phyloP scores from a whole-genome alignment of 2,888 invertebrate genomes.

The Caenorhabditis angaria region DNA sequence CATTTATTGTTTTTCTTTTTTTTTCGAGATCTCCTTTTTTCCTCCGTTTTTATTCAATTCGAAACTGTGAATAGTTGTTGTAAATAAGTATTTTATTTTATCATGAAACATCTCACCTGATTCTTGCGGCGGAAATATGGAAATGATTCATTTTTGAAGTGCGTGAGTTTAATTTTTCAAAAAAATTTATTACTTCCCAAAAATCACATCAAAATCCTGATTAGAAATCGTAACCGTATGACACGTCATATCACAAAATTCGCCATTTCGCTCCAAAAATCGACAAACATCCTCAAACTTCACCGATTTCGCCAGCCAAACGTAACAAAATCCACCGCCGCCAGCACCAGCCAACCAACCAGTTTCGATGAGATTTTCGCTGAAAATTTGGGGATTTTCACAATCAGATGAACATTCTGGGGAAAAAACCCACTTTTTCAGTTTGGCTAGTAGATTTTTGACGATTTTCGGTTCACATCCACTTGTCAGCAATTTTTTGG shows the following conservation, averaged over 20 bases:
- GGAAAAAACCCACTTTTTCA: conserved; percentile 18
- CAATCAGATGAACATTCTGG: not conserved
- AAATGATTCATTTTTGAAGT: too few relatives aligned
- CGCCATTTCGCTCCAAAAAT: not conserved
- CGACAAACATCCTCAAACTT: conserved; percentile 16
- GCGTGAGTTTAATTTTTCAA: too few relatives aligned
- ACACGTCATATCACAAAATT: conserved; percentile 26
- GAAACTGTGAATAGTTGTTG: too few relatives aligned
- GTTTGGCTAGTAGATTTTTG: conserved; percentile 36
- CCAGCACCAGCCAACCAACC: conserved; percentile 65
- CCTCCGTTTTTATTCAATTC: too few relatives aligned
- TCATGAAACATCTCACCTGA: too few relatives aligned
- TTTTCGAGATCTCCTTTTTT: too few relatives aligned
- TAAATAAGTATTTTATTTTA: too few relatives aligned
- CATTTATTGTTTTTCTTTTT: too few relatives aligned
- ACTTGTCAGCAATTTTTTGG: conserved; percentile 58
- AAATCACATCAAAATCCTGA: not conserved
- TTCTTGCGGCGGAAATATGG: too few relatives aligned
- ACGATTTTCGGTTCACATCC: conserved; percentile 58
- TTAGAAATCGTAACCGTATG: conserved; percentile 6
- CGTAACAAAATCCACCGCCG: conserved; percentile 54
- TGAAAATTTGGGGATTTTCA: conserved; percentile 14
- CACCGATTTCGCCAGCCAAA: conserved; percentile 40
- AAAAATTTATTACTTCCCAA: not conserved
- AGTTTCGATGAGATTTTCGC: conserved; percentile 28